Evolutionary conservation across 2,113 vertebrate species (phyloP), one percentile per base, ranked within the genome.

Genomic region (Pelodiscus sinensis): DNA sequence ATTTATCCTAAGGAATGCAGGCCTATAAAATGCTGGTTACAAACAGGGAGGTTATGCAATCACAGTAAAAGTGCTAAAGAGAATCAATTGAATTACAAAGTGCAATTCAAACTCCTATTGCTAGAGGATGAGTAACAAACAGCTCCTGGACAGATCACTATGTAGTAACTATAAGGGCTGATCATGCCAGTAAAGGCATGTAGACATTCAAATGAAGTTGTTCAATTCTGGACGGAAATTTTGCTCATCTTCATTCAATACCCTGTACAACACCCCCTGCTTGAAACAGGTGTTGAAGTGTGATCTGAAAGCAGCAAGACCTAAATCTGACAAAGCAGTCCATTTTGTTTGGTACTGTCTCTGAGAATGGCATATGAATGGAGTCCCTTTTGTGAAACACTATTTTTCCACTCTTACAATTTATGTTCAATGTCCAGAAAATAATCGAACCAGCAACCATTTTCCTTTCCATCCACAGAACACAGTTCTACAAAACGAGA

Each of bases 271-370:
- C 55, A 50, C 22, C 31, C 83, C 62, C 31, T 16, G 1, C 29
- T 35, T 5, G 35, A 13, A 56, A 56, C 15, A 9, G n/a, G 60
- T 0, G 22, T 68, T 60, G 77, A 0, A 1, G 14, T 57, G 54
- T 35, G 55, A 16, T 58, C 82, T 80, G 2, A 3, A 0, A 1
- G 71, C 50, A 2, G 82, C 0, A 4, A 44, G 60, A 57, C 15
- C 55, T 2, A 62, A 1, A 0, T 29, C 24, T 24, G 73, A 50
- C 57, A 52, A 2, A 12, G 44, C 0, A 44, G 2, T 21, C 2
- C 0, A 4, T 50, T 82, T 58, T 73, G 44, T 44, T 81, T 58
- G 80, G 2, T 22, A 15, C 51, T 18, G 25, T 51, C 0, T 2
- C 19, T 15, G 50, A 29, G 57, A 71, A 35, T 3, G 2, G 6